Evolutionary conservation across 2,888 invertebrate species (phyloP).

Genomic region (Celastrina argiolus): DNA sequence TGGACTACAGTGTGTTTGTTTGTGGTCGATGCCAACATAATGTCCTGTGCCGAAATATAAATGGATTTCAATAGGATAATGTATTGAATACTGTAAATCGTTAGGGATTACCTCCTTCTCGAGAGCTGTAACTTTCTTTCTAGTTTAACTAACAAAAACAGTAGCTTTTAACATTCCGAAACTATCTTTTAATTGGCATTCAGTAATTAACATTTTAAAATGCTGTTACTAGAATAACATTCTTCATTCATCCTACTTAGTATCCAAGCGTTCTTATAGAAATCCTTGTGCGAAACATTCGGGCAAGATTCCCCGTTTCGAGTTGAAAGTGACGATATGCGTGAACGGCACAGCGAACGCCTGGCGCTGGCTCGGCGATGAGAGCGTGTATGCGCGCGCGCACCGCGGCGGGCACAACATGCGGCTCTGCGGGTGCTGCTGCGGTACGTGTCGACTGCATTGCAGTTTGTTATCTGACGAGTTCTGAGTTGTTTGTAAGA

Average conservation of each 20-base stretch:
- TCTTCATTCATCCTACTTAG: neutral
- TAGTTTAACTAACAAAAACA: neutral
- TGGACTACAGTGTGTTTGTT: neutral
- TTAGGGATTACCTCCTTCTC: neutral
- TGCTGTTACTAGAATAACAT: neutral
- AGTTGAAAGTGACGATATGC: constrained; percentile 64
- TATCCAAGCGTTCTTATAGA: constrained; percentile 5
- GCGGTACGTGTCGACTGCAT: constrained; percentile 53
- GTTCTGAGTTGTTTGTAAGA: too few species aligned
- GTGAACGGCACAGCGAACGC: constrained; percentile 45
- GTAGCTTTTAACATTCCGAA: neutral
- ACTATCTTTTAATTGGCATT: neutral
- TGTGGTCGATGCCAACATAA: neutral
- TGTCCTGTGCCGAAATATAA: constrained; percentile 1
- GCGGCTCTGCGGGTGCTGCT: constrained; percentile 74
- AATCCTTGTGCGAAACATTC: constrained; percentile 18
- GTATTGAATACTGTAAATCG: neutral
- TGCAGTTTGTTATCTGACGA: neutral
- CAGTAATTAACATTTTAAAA: neutral
- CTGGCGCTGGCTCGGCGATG: constrained; percentile 60
- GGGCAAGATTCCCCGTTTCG: constrained; percentile 56
- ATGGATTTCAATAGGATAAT: constrained; percentile 22
- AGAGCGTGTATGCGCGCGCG: constrained; percentile 50
- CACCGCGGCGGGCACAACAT: constrained; percentile 60
- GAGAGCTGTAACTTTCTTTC: neutral